These are phyloP conservation scores for Nipponia nippon DNA, from an alignment of 2,113 vertebrate species.

Conservation along the genomic window DNA sequence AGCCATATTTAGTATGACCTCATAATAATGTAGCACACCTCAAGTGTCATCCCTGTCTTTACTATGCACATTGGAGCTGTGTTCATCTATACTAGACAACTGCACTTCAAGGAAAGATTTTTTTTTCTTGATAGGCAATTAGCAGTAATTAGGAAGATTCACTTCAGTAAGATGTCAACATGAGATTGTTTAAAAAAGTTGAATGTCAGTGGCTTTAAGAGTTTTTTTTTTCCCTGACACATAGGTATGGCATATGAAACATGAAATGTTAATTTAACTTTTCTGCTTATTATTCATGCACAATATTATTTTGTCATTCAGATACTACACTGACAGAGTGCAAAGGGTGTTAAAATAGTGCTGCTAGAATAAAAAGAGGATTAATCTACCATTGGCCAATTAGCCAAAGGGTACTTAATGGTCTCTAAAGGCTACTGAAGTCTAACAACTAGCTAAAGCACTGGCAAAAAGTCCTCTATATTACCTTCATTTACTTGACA, in stretches of 20 bases:
- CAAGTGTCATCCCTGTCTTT: slow-evolving; percentile 71
- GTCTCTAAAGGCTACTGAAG: slow-evolving; percentile 83
- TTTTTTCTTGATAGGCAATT: slow-evolving; percentile 76
- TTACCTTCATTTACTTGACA: slow-evolving; percentile 79
- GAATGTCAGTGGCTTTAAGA: slow-evolving; percentile 83
- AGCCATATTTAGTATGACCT: slow-evolving; percentile 76
- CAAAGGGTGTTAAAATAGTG: slow-evolving; percentile 79
- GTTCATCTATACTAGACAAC: slow-evolving; percentile 72
- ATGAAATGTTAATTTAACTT: slow-evolving; percentile 84
- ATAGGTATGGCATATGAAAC: slow-evolving; percentile 76
- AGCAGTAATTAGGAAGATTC: slow-evolving; percentile 81
- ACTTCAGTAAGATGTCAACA: slow-evolving; percentile 76
- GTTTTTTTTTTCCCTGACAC: slow-evolving; percentile 70
- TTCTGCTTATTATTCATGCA: slow-evolving; percentile 84
- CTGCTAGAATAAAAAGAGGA: slow-evolving; percentile 80
- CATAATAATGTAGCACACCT: slow-evolving; percentile 70
- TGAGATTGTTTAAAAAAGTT: slow-evolving; percentile 72
- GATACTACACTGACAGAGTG: slow-evolving; percentile 76
- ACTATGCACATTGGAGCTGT: slow-evolving; percentile 55
- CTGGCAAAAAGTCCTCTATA: slow-evolving; percentile 73
- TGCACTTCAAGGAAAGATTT: slow-evolving; percentile 65
- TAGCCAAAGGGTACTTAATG: slow-evolving; percentile 82
- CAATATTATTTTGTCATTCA: slow-evolving; percentile 86
- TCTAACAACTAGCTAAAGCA: slow-evolving; percentile 77
- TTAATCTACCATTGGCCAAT: slow-evolving; percentile 83